These are phyloP conservation scores for Homalodisca vitripennis DNA, from an alignment of 1,140 invertebrate species.

Conservation along the genomic window DNA sequence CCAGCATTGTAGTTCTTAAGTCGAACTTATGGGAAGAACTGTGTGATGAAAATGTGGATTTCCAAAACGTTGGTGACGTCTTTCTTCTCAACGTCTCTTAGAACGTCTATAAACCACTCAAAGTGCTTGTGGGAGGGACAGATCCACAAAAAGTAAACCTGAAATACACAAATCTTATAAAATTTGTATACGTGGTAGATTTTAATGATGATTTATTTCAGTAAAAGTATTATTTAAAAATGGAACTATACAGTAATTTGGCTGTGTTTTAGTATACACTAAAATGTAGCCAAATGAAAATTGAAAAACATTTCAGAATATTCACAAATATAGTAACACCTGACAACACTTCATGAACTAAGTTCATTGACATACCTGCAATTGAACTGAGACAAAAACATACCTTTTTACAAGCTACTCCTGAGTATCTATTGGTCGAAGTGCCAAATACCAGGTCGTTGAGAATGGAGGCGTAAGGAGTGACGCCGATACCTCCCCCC, in stretches of 20 bases:
- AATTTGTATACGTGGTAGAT: no score
- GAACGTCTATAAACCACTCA: conserved; percentile 99
- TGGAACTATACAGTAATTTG: no score
- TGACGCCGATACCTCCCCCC: conserved; percentile 98
- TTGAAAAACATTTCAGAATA: no score
- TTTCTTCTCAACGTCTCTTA: conserved; percentile 94
- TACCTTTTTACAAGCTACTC: conserved; percentile 93
- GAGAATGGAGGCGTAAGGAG: conserved; percentile 98
- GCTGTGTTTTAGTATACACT: no score
- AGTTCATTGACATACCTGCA: no score
- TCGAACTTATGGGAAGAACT: conserved; percentile 99
- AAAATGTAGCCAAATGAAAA: no score
- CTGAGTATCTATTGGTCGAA: conserved; percentile 91
- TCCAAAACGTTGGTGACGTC: conserved; percentile 96
- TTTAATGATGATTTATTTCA: no score
- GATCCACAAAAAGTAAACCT: conserved; percentile 99
- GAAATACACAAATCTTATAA: no score
- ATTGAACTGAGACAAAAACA: no score
- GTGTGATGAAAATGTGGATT: conserved; percentile 99
- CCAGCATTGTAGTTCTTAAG: conserved; percentile 97
- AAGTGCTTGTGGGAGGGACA: conserved; percentile 99
- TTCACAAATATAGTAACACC: no score
- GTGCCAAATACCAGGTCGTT: conserved; percentile 96
- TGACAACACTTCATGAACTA: no score
- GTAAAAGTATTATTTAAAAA: no score